Conservation (phyloP, 2,113 vertebrate species). For the Periophthalmus modestus region DNA sequence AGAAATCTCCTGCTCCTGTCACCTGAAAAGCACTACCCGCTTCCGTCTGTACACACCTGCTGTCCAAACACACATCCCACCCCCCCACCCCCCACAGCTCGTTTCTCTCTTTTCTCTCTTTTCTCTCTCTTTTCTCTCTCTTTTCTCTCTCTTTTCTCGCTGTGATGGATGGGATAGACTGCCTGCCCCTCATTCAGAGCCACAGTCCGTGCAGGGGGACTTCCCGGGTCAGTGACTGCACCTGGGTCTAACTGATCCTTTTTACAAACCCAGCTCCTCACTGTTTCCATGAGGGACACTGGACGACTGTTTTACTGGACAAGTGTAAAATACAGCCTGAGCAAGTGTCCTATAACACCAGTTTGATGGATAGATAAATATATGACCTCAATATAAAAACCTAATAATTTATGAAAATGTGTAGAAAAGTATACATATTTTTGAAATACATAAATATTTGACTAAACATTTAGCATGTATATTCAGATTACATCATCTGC, state of each 20-base stretch:
- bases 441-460: background rate
- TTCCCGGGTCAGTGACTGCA: conserved; percentile 53
- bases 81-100: conserved; percentile 4
- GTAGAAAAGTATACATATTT: background rate
- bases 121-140: background rate
- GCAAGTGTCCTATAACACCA: background rate
- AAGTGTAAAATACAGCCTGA: background rate
- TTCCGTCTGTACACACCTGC: conserved; percentile 19
- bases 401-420: background rate
- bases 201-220: conserved; percentile 42
- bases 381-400: conserved; percentile 1
- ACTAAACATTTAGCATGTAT: too few species aligned
- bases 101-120: background rate
- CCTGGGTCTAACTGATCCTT: conserved; percentile 14
- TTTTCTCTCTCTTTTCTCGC: conserved; percentile 8
- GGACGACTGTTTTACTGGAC: background rate
- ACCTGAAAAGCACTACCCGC: background rate
- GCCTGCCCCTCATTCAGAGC: conserved; percentile 60
- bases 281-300: background rate
- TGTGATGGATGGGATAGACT: conserved; percentile 42
- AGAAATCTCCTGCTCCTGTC: background rate
- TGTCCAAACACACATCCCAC: conserved; percentile 40
- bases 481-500: too few species aligned
- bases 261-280: background rate
- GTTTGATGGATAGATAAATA: background rate